phyloP scores from a whole-genome alignment of 2,113 vertebrate genomes.

The Oncorhynchus nerka region DNA sequence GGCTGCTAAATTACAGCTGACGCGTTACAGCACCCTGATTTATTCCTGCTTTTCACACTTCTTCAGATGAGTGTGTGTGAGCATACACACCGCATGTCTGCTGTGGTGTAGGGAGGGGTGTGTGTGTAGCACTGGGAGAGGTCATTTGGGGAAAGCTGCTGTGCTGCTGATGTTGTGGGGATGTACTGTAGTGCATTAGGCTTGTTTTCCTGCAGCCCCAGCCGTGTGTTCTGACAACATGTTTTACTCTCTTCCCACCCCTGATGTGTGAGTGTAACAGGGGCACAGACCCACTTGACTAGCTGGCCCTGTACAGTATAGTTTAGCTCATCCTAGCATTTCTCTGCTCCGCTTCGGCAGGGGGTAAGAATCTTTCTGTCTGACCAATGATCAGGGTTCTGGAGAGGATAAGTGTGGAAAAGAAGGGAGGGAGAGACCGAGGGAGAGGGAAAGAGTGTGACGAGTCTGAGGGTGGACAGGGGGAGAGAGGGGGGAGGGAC shows the following conservation, averaged over 20 bases:
- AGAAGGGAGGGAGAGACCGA: too few relatives aligned
- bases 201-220: slow-evolving; percentile 41
- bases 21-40: slow-evolving; percentile 27
- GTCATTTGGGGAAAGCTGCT: not conserved
- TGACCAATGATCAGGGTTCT: slow-evolving; percentile 61
- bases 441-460: not conserved
- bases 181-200: slow-evolving; percentile 34
- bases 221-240: slow-evolving; percentile 46
- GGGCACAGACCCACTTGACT: slow-evolving; percentile 35
- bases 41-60: slow-evolving; percentile 42
- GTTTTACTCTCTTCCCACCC: slow-evolving; percentile 26
- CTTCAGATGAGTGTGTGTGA: slow-evolving; percentile 26
- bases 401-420: not conserved
- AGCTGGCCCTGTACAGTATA: slow-evolving; percentile 3
- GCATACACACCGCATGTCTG: not conserved
- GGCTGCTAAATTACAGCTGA: slow-evolving; percentile 48
- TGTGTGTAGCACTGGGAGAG: not conserved
- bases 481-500: slow-evolving; percentile 30
- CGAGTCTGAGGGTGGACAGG: not conserved
- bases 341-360: slow-evolving; percentile 50
- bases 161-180: not conserved
- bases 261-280: not conserved
- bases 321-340: too few relatives aligned
- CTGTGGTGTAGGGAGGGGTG: slow-evolving; percentile 5
- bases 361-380: slow-evolving; percentile 46